A percentile compares a stretch with the other conserved stretches of the same genome.
Conservation (phyloP, 2,888 invertebrate genomes). For the Galeruca laticollis region DNA sequence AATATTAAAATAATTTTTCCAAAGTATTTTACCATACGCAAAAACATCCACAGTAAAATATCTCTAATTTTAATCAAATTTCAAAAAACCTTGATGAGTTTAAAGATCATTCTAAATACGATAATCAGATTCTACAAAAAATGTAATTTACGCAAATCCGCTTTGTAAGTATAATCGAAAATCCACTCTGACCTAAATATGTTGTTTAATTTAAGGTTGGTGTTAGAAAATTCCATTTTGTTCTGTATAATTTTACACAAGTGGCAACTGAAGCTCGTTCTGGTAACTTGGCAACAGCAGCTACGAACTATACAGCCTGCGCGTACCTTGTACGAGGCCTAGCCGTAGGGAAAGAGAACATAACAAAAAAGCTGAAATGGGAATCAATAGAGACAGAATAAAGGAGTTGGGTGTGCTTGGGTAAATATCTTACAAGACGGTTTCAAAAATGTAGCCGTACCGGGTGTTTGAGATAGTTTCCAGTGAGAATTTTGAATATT, state of each 20-base stretch:
- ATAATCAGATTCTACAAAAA: too few species aligned
- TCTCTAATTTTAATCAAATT: too few species aligned
- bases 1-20: too few species aligned
- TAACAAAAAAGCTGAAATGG: slow-evolving; percentile 31
- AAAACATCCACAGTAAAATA: too few species aligned
- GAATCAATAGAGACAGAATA: slow-evolving; percentile 34
- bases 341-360: slow-evolving; percentile 18
- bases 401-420: slow-evolving; percentile 16
- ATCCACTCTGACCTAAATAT: not conserved
- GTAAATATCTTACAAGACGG: slow-evolving; percentile 3
- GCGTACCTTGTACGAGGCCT: slow-evolving; percentile 3
- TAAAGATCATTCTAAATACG: too few species aligned
- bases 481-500: not conserved
- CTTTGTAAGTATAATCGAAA: too few species aligned
- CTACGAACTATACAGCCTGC: slow-evolving; percentile 3
- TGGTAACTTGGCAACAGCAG: slow-evolving; percentile 13
- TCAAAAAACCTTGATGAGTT: too few species aligned
- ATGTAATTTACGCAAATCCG: too few species aligned
- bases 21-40: too few species aligned
- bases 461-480: not conserved
- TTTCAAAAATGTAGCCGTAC: not conserved
- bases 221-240: not conserved
- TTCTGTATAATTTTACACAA: not conserved
- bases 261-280: not conserved
- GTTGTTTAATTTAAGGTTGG: not conserved